Evolutionary conservation across 1,140 invertebrate species (phyloP), one percentile per base, ranked within the genome.

Genomic region (Aphelenchoides besseyi): DNA sequence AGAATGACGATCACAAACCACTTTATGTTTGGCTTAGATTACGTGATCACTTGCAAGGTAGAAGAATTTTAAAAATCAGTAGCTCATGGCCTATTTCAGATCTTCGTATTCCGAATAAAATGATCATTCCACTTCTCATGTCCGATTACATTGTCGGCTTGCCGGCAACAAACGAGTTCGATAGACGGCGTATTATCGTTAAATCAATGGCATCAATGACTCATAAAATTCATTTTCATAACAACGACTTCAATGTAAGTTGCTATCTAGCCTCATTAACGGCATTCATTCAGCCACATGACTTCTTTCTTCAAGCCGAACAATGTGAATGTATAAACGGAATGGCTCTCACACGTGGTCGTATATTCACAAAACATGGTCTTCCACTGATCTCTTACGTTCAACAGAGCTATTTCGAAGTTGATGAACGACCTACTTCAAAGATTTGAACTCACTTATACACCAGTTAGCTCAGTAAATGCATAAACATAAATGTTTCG

Each of bases 361-460:
- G 18, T 8, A 59, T 59, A 8, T 33, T 8, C 55, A 59, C 55
- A 33, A 59, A 59, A 59, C 5, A 59, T 33, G 55, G 55, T 8
- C 55, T 28, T 8, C 5, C 55, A 23, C 5, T 59, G 5, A 8
- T 59, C 5, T 59, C 55, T 33, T 59, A 59, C 18, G 55, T 59
- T 8, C 55, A 59, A 33, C 55, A 59, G 55, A 8, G 5, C 5
- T 59, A 8, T 33, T 59, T 59, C 18, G 26, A 59, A 33, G 12
- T 59, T 12, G 55, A 59, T 23, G 18, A 59, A 8, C 26, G 23
- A 53, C 32, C 9, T 5, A 64, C 48, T 59, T 64, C 9, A 23
- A 64, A 64, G 5, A 64, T 53, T 59, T 53, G 33, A 64, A 59
- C 23, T 57, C 28, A 57, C 5, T 57, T 57, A 9, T 57, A 9